A percentile compares a stretch with the other conserved stretches of the same genome.
Conservation (phyloP, 2,797 vertebrate genomes). For the Moxostoma hubbsi region DNA sequence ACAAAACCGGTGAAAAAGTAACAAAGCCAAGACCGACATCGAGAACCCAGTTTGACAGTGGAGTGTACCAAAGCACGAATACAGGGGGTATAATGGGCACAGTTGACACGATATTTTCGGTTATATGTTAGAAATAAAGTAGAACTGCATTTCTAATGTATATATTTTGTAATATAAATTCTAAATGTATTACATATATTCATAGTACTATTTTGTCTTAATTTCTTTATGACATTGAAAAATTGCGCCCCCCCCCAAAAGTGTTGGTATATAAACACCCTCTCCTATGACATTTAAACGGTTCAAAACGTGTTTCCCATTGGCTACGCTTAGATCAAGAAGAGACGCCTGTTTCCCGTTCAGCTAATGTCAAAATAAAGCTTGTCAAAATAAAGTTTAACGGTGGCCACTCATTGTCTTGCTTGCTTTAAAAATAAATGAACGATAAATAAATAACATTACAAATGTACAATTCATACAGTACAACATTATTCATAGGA, state of each 20-base stretch:
- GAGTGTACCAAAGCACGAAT: conserved; percentile 55
- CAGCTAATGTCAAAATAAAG: conserved; percentile 22
- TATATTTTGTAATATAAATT: not conserved
- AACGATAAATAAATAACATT: no score
- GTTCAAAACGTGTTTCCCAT: conserved; percentile 21
- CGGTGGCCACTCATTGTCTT: no score
- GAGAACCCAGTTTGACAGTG: conserved; percentile 69
- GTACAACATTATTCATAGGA: no score
- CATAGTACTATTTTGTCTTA: not conserved
- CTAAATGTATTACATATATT: not conserved
- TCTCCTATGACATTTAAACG: conserved; percentile 51
- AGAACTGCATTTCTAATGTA: not conserved
- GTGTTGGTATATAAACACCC: not conserved
- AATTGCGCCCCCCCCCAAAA: not conserved
- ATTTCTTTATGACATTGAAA: no score
- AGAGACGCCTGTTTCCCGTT: not conserved
- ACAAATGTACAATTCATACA: no score
- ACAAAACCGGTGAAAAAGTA: conserved; percentile 67
- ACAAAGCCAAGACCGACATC: conserved; percentile 71
- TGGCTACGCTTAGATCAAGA: conserved; percentile 26
- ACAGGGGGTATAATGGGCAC: not conserved
- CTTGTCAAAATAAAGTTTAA: not conserved
- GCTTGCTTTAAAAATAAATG: no score
- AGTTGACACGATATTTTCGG: not conserved
- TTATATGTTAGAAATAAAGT: not conserved